phyloP scores from a whole-genome alignment of 2,797 vertebrate species.

The Microhierax caerulescens region DNA sequence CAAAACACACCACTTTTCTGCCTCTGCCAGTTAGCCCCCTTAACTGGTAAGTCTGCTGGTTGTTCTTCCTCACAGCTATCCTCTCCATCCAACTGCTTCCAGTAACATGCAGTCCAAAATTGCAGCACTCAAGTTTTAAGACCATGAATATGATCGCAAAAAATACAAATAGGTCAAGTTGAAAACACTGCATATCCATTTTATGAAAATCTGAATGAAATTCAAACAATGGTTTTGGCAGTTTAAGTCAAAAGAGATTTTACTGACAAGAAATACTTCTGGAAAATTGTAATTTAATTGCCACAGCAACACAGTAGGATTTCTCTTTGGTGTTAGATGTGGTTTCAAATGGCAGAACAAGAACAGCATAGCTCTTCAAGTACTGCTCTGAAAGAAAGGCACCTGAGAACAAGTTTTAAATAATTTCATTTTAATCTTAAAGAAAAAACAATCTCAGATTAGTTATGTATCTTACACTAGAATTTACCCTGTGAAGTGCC shows the following conservation, averaged over 20 bases:
- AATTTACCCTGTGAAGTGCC: neutral
- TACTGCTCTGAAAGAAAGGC: neutral
- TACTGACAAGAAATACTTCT: neutral
- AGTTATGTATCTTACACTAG: neutral
- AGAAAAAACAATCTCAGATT: neutral
- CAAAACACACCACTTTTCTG: neutral
- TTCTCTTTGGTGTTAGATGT: neutral
- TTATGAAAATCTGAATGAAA: neutral
- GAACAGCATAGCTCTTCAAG: neutral
- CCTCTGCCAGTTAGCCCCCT: neutral
- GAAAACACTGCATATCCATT: neutral
- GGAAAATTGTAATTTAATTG: neutral
- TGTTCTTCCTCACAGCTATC: neutral
- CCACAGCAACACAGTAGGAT: neutral
- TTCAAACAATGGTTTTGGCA: neutral
- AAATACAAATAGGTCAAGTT: neutral
- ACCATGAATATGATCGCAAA: neutral
- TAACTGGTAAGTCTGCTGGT: neutral
- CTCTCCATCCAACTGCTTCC: neutral
- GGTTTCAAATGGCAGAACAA: neutral
- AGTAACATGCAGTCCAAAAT: neutral
- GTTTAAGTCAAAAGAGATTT: neutral
- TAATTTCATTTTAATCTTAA: neutral
- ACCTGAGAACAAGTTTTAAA: neutral
- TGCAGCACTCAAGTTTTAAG: neutral